Evolutionary conservation across 1,140 invertebrate genomes (phyloP), one percentile per base, ranked within the genome.

Genomic region (Heliconius congener): DNA sequence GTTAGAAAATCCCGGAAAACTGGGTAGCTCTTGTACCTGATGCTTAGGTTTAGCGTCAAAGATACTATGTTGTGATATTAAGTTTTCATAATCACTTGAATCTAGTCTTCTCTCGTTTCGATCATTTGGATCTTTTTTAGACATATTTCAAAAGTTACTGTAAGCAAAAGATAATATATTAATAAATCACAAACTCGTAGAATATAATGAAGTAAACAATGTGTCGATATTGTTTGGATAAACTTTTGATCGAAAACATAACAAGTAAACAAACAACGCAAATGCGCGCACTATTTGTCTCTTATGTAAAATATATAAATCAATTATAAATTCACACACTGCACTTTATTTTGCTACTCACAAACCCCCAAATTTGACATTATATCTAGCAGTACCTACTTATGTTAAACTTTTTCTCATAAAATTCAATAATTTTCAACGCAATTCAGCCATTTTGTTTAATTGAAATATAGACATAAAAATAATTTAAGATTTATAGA

Each of bases 1-100:
- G 85, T 95, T 94, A 3, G 93, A 88, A 84, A 94, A 95, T 34
- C 93, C 94, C 27, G 94, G 91, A 84, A 95, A 95, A 85, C 93
- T 94, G 30, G 94, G 91, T 72, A 95, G 78, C 74, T 93, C 92
- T 82, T 94, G 42, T 46, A 46, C 42, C 42, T 46, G 93, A 78
- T 90, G 88, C 86, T 93, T 95, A 77, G 89, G 81, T 82, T 91
- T 88, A 8, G 89, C 85, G 81, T 95, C 94, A 84, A 94, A 95
- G 83, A 95, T 92, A 85, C 91, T 95, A 81, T 95, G 94, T 74
- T 94, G 94, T 60, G 92, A 92, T 85, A 95, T 90, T 27, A 95
- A 83, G 78, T 92, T 94, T 84, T 95, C 94, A 83, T 95, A 95
- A 83, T 95, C 94, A 83, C 89, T 94, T 16, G 91, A 77, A 73